These are phyloP conservation scores for Apaloderma vittatum DNA, from an alignment of 2,113 vertebrate species.

Conservation along the genomic window DNA sequence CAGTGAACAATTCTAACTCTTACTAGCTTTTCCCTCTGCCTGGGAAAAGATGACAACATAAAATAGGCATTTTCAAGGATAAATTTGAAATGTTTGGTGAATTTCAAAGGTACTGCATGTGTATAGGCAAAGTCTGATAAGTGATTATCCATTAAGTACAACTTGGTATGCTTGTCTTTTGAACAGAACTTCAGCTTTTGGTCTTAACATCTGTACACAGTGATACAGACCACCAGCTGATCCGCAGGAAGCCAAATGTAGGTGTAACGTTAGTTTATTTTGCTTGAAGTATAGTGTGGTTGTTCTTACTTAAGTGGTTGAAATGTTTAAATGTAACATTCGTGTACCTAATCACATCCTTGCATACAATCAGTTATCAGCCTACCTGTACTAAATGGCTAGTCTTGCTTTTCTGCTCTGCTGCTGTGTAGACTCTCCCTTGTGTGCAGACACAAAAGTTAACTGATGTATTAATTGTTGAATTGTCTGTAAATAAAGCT, in stretches of 20 bases:
- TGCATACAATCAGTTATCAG: neutral
- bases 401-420: neutral
- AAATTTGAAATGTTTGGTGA: neutral
- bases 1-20: neutral
- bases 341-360: neutral
- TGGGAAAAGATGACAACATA: neutral
- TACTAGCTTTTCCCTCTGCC: neutral
- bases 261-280: neutral
- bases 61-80: neutral
- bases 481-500: slow-evolving; percentile 66
- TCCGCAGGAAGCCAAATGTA: neutral
- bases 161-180: neutral
- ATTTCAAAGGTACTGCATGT: neutral
- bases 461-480: slow-evolving; percentile 6
- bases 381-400: neutral
- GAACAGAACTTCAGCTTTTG: neutral
- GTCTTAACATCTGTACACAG: fast-evolving
- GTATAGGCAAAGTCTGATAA: neutral
- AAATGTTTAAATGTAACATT: neutral
- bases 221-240: neutral
- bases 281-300: fast-evolving
- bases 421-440: neutral
- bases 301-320: neutral
- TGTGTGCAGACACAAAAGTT: slow-evolving; percentile 7
- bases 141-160: neutral